A percentile compares a stretch with the other conserved stretches of the same genome.
These are phyloP conservation scores for Temnothorax curvispinosus DNA, from an alignment of 1,140 invertebrate species.

Conservation along the genomic window DNA sequence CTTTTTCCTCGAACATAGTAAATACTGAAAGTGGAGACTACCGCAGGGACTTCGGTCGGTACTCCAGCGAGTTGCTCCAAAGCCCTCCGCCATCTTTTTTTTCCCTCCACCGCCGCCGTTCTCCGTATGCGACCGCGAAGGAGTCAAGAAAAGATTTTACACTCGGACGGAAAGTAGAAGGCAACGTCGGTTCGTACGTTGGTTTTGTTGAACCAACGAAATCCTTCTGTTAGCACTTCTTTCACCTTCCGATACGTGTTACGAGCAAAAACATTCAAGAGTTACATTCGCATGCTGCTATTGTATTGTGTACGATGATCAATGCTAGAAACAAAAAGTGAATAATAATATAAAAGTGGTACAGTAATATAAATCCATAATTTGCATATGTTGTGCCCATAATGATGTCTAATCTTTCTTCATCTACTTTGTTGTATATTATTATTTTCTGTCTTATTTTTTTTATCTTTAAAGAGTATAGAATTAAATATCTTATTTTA, in stretches of 20 bases:
- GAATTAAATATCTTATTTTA: background rate
- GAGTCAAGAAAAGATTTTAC: constrained; percentile 75
- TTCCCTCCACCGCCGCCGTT: background rate
- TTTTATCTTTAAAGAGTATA: background rate
- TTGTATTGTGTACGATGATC: background rate
- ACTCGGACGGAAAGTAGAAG: constrained; percentile 66
- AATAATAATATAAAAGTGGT: background rate
- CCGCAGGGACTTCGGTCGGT: constrained; percentile 65
- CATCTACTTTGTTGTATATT: background rate
- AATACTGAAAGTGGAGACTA: constrained; percentile 73
- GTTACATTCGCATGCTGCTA: background rate
- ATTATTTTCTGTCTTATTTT: background rate
- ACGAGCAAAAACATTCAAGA: constrained; percentile 29
- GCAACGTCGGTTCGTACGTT: constrained; percentile 26
- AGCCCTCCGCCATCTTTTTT: constrained; percentile 59
- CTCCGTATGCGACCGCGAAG: constrained; percentile 59
- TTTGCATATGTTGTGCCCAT: background rate
- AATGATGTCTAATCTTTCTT: background rate
- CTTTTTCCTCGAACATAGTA: constrained; percentile 71
- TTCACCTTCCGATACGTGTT: constrained; percentile 59
- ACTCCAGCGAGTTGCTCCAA: constrained; percentile 68
- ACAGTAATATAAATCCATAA: background rate
- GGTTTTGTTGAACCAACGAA: constrained; percentile 69
- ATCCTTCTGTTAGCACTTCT: constrained; percentile 71
- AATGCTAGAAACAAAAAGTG: background rate